Conservation (phyloP, 2,888 invertebrate genomes). For the Drosophila merina region DNA sequence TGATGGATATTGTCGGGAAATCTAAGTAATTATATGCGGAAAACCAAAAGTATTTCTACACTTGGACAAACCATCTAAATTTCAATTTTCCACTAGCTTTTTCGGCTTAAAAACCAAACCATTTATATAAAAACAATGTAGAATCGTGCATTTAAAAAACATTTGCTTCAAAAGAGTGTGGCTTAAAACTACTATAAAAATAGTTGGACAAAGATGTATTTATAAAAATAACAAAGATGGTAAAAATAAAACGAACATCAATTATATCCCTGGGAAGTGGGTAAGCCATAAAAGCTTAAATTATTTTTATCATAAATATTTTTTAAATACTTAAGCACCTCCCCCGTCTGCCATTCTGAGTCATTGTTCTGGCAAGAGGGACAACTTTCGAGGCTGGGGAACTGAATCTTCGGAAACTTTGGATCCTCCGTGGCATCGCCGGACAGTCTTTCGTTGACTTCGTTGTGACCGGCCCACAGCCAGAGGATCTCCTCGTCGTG, state of each 20-base stretch:
- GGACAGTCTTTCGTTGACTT: conserved; percentile 92
- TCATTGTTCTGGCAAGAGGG: conserved; percentile 18
- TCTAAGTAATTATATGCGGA: not conserved
- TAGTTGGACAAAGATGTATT: not conserved
- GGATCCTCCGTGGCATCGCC: conserved; percentile 96
- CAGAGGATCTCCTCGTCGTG: conserved; percentile 90
- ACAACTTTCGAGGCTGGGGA: conserved; percentile 38
- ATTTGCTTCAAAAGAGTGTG: not conserved
- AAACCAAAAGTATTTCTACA: not conserved
- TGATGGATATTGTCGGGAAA: not conserved
- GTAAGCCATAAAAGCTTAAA: conserved; percentile 64
- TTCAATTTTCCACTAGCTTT: not conserved
- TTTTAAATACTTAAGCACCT: conserved; percentile 52
- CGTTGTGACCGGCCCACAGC: conserved; percentile 96
- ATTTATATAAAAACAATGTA: not conserved
- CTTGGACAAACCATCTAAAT: not conserved
- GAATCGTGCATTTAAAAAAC: not conserved
- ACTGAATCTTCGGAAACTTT: conserved; percentile 75
- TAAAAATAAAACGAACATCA: not conserved
- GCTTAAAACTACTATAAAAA: not conserved
- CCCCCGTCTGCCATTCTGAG: not conserved
- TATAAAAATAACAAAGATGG: not conserved
- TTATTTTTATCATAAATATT: conserved; percentile 38
- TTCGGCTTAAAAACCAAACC: not conserved
- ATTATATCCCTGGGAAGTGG: conserved; percentile 50